These are phyloP conservation scores for Spilarctia lutea DNA, from an alignment of 2,888 invertebrate species.

Conservation along the genomic window DNA sequence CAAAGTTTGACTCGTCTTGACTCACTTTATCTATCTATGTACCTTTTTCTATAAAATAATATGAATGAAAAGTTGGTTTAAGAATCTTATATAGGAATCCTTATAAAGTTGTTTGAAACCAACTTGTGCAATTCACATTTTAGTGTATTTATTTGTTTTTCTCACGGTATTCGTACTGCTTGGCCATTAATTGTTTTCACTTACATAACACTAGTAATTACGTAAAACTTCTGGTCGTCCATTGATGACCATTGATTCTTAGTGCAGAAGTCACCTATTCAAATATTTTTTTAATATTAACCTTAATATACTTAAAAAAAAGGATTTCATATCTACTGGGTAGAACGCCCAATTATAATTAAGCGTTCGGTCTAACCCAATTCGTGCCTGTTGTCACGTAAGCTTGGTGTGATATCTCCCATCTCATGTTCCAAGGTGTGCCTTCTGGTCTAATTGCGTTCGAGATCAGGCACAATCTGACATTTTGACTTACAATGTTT, in stretches of 20 bases:
- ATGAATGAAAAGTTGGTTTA: too few species aligned
- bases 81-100: too few species aligned
- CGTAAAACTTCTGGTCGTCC: neutral
- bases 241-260: neutral
- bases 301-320: too few species aligned
- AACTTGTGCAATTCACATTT: conserved; percentile 24
- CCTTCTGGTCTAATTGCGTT: conserved; percentile 63
- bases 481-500: conserved; percentile 51
- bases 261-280: too few species aligned
- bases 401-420: conserved; percentile 49
- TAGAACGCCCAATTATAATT: conserved; percentile 49
- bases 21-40: too few species aligned
- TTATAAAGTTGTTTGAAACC: neutral
- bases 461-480: conserved; percentile 60
- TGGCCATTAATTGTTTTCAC: conserved; percentile 25
- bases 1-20: too few species aligned
- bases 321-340: conserved; percentile 20
- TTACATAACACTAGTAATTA: conserved; percentile 25
- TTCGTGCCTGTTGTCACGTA: conserved; percentile 60
- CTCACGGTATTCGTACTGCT: conserved; percentile 46
- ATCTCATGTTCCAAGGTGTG: conserved; percentile 57
- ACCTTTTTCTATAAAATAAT: too few species aligned
- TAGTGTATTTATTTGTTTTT: conserved; percentile 45
- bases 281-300: neutral
- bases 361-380: conserved; percentile 33